A percentile compares a stretch with the other conserved stretches of the same genome.
Evolutionary conservation across 2,113 vertebrate species (phyloP).

Genomic region (Donacobius atricapilla): DNA sequence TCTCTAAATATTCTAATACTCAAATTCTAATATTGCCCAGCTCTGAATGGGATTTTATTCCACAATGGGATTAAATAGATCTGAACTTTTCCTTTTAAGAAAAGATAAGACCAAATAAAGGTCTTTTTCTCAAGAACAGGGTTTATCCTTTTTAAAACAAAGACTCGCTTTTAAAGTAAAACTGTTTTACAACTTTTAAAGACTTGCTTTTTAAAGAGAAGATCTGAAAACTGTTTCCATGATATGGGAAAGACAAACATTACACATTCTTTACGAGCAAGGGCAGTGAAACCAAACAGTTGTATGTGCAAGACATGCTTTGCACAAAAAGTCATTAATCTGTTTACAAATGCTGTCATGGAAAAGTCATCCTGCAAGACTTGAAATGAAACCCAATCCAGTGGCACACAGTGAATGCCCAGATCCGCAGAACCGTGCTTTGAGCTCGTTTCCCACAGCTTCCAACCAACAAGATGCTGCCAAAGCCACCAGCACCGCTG

Average conservation of each 20-base stretch:
- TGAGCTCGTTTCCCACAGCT: background rate
- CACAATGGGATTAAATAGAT: background rate
- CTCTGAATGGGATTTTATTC: background rate
- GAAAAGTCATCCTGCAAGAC: background rate
- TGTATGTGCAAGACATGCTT: background rate
- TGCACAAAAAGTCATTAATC: background rate
- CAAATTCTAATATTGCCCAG: background rate
- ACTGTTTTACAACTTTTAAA: background rate
- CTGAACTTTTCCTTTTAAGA: background rate
- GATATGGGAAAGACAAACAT: background rate
- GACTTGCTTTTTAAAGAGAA: background rate
- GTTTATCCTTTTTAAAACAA: background rate
- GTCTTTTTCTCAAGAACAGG: background rate
- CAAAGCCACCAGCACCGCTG: background rate
- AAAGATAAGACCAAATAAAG: background rate
- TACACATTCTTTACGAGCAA: background rate
- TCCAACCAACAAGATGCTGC: background rate
- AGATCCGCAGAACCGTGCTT: background rate
- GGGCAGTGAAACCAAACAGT: background rate
- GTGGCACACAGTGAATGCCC: accelerated
- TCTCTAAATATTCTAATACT: background rate
- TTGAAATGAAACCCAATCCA: background rate
- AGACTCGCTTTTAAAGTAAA: background rate
- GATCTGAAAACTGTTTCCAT: background rate
- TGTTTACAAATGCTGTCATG: background rate